Evolutionary conservation across 1,140 invertebrate species (phyloP).

Genomic region (Cryptotermes secundus): DNA sequence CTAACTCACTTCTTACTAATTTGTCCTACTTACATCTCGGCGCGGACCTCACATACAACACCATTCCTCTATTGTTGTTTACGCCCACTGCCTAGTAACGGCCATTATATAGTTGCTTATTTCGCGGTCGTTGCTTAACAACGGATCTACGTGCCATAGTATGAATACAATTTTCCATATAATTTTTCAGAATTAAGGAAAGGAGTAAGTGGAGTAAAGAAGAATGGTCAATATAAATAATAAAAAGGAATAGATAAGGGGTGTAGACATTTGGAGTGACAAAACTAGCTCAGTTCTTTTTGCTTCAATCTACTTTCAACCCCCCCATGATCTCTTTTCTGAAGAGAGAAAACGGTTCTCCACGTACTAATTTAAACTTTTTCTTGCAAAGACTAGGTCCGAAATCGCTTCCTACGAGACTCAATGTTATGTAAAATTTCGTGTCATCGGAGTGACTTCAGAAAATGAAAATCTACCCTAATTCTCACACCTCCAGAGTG

Average conservation of each 20-base stretch:
- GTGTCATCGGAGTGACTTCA: neutral
- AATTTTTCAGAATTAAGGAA: neutral
- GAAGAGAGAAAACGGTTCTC: neutral
- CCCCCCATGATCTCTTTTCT: neutral
- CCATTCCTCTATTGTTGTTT: too few species aligned
- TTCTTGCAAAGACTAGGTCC: neutral
- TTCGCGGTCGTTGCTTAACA: too few species aligned
- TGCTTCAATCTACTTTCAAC: neutral
- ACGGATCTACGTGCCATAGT: too few species aligned
- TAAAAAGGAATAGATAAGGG: neutral
- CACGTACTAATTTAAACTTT: neutral
- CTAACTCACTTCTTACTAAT: too few species aligned
- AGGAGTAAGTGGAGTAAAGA: neutral
- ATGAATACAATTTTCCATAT: neutral
- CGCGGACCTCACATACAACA: too few species aligned
- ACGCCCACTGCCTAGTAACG: too few species aligned
- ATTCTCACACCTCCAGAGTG: neutral
- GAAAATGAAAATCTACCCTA: neutral
- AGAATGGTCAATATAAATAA: neutral
- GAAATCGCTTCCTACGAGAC: neutral
- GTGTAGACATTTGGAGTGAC: neutral
- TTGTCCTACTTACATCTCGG: too few species aligned
- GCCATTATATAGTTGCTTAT: too few species aligned
- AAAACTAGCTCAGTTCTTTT: neutral
- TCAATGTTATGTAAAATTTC: neutral